A percentile compares a stretch with the other conserved stretches of the same genome.
Conservation (phyloP, 2,113 vertebrate genomes). For the Corythoichthys haematopterus region DNA sequence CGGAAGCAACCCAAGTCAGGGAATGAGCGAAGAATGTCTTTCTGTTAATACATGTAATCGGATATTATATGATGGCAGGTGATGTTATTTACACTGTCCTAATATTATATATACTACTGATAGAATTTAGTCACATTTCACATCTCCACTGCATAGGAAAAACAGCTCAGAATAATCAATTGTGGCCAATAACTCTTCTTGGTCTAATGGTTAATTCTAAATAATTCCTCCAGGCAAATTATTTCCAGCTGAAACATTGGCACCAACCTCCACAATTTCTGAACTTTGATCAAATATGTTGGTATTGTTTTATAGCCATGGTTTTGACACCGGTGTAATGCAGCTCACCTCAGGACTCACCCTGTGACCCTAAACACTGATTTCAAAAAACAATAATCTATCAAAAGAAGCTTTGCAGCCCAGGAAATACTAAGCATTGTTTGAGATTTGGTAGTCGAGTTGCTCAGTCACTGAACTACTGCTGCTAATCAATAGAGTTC, state of each 20-base stretch:
- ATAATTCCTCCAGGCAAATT: not conserved
- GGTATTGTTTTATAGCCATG: not conserved
- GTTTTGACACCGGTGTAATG: slow-evolving; percentile 7
- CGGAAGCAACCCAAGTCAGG: slow-evolving; percentile 33
- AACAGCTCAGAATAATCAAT: not conserved
- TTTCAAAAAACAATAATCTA: slow-evolving; percentile 31
- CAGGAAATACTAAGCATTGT: slow-evolving; percentile 34
- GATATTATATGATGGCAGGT: slow-evolving; percentile 52
- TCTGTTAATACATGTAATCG: slow-evolving; percentile 42
- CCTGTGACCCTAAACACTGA: slow-evolving; percentile 26
- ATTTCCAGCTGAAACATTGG: not conserved
- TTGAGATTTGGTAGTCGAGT: slow-evolving; percentile 35
- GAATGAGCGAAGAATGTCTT: slow-evolving; percentile 32
- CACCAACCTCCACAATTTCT: not conserved
- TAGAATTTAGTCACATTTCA: not conserved
- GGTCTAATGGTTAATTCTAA: not conserved
- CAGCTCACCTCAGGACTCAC: slow-evolving; percentile 14
- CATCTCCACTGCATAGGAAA: not conserved
- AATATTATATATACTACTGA: not conserved
- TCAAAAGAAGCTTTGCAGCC: slow-evolving; percentile 34
- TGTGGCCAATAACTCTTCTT: not conserved
- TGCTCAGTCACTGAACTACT: slow-evolving; percentile 44
- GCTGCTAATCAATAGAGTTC: slow-evolving; percentile 58
- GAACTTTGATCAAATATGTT: not conserved
- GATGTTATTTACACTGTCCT: not conserved